Evolutionary conservation across 2,113 vertebrate species (phyloP).

Genomic region (Bujurquina vittata): DNA sequence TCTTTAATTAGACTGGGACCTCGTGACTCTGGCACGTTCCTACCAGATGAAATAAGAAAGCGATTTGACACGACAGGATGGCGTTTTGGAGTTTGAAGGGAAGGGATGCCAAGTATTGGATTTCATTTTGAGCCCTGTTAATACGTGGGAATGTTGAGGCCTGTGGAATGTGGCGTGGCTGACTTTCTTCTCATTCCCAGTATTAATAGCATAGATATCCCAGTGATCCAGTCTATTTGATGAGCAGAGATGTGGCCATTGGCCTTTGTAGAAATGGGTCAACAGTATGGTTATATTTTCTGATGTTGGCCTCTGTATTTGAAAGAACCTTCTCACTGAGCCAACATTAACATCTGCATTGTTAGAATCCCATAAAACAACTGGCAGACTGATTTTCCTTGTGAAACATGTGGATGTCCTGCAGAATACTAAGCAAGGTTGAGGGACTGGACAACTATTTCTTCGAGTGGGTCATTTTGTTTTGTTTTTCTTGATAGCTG

Average conservation of each 20-base stretch:
- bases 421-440: background rate
- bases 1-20: conserved; percentile 45
- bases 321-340: conserved; percentile 3
- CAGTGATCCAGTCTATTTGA: conserved; percentile 45
- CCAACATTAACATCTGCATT: conserved; percentile 38
- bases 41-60: conserved; percentile 57
- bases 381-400: conserved; percentile 15
- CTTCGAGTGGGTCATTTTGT: background rate
- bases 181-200: conserved; percentile 63
- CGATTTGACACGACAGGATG: conserved; percentile 45
- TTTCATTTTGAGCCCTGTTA: conserved; percentile 68
- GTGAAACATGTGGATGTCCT: conserved; percentile 22
- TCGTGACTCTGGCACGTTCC: conserved; percentile 48
- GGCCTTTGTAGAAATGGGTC: conserved; percentile 62
- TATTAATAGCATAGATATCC: conserved; percentile 70
- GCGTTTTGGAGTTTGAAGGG: conserved; percentile 43
- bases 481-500: background rate
- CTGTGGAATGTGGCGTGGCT: conserved; percentile 63
- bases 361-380: conserved; percentile 1
- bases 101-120: conserved; percentile 57
- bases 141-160: conserved; percentile 64
- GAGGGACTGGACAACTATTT: background rate
- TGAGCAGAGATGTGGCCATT: conserved; percentile 32
- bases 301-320: background rate
- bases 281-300: conserved; percentile 30